Percentiles rank a stretch among this genome's conserved stretches.
phyloP scores from a whole-genome alignment of 2,113 vertebrate genomes.

The Xiphophorus couchianus region DNA sequence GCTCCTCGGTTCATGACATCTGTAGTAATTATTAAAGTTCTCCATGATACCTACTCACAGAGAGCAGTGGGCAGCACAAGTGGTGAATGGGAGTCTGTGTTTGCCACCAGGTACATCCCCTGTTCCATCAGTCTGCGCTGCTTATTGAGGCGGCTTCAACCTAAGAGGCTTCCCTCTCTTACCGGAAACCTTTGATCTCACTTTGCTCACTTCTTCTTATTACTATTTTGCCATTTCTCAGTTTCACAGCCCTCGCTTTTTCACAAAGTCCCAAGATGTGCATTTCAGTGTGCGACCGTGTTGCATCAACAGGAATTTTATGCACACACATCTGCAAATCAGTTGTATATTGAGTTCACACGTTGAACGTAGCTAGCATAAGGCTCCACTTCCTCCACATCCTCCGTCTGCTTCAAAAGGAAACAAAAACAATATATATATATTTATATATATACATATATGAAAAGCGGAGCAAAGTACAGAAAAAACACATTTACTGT shows the following conservation, averaged over 20 bases:
- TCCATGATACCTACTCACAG: constrained; percentile 26
- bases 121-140: constrained; percentile 30
- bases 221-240: constrained; percentile 38
- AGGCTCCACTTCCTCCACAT: constrained; percentile 79
- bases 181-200: constrained; percentile 32
- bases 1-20: not conserved
- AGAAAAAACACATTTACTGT: not conserved
- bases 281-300: not conserved
- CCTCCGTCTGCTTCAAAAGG: constrained; percentile 44
- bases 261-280: constrained; percentile 8
- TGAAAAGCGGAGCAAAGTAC: not conserved
- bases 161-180: constrained; percentile 15
- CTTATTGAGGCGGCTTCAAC: not conserved
- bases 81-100: not conserved
- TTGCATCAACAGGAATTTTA: constrained; percentile 31
- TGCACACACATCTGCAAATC: constrained; percentile 61
- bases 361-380: constrained; percentile 81
- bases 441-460: not conserved
- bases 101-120: constrained; percentile 31
- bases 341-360: constrained; percentile 83
- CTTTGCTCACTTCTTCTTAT: not conserved
- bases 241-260: constrained; percentile 45
- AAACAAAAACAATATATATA: not conserved
- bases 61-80: constrained; percentile 11
- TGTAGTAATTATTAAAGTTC: constrained; percentile 28